These are phyloP conservation scores for Lepas anatifera DNA, from an alignment of 2,888 invertebrate species.

Conservation along the genomic window DNA sequence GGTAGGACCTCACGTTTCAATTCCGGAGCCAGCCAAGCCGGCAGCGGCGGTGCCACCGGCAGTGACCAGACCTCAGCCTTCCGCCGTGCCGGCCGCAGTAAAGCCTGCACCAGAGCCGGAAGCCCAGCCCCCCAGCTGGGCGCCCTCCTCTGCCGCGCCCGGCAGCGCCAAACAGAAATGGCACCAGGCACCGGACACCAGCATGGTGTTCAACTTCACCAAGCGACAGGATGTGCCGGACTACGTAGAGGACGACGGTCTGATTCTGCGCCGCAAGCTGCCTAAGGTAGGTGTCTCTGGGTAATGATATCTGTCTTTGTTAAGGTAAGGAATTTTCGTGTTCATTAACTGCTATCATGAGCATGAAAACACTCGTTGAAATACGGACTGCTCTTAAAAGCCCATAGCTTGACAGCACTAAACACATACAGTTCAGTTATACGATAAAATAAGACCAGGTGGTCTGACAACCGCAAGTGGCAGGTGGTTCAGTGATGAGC, in stretches of 20 bases:
- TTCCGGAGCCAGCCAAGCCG: slow-evolving; percentile 5
- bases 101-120: not conserved
- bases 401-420: too few species aligned
- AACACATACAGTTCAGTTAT: too few species aligned
- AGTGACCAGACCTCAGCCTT: slow-evolving; percentile 14
- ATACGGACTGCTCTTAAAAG: too few species aligned
- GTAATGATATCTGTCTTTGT: too few species aligned
- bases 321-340: too few species aligned
- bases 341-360: too few species aligned
- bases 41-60: not conserved
- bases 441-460: too few species aligned
- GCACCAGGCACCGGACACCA: slow-evolving; percentile 29
- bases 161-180: slow-evolving; percentile 26
- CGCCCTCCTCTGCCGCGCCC: not conserved
- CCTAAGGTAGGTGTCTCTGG: slow-evolving; percentile 21
- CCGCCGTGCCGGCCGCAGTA: not conserved
- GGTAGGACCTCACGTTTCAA: not conserved
- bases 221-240: slow-evolving; percentile 74
- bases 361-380: too few species aligned
- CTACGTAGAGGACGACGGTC: slow-evolving; percentile 81
- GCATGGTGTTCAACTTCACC: slow-evolving; percentile 77
- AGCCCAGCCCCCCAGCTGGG: slow-evolving; percentile 15
- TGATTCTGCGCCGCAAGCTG: slow-evolving; percentile 30
- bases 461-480: too few species aligned
- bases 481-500: too few species aligned